A percentile compares a stretch with the other conserved stretches of the same genome.
phyloP scores from a whole-genome alignment of 1,140 invertebrate genomes.

The Sinonovacula constricta region DNA sequence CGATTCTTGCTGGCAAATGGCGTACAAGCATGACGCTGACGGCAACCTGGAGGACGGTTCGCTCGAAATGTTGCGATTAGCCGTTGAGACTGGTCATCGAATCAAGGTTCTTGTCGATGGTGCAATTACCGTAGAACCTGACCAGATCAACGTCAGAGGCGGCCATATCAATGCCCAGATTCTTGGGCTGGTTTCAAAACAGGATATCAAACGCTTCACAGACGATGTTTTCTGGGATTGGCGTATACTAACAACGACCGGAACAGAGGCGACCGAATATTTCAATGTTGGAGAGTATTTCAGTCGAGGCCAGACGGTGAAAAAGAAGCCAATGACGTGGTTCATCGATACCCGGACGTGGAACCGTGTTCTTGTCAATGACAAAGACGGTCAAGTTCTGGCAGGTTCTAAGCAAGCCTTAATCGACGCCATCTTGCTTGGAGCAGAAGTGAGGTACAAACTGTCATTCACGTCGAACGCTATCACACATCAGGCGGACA shows the following conservation, averaged over 20 bases:
- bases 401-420: conserved; percentile 35
- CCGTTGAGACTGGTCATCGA: conserved; percentile 35
- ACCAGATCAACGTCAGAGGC: conserved; percentile 47
- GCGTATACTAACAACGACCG: conserved; percentile 41
- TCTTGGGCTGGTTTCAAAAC: conserved; percentile 43
- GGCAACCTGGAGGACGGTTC: conserved; percentile 43
- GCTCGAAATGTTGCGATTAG: conserved; percentile 34
- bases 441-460: conserved; percentile 46
- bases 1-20: conserved; percentile 49
- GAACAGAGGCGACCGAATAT: conserved; percentile 29
- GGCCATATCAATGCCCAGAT: conserved; percentile 46
- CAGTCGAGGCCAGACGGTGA: conserved; percentile 40
- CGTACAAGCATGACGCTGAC: conserved; percentile 43
- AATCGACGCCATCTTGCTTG: conserved; percentile 39
- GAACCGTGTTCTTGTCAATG: conserved; percentile 38
- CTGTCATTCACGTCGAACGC: conserved; percentile 34
- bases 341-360: conserved; percentile 49
- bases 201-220: conserved; percentile 33
- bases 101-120: conserved; percentile 48
- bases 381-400: conserved; percentile 27
- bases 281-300: conserved; percentile 50
- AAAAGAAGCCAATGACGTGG: conserved; percentile 47
- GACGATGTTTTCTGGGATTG: conserved; percentile 51
- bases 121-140: conserved; percentile 40
- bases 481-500: conserved; percentile 44